phyloP scores from a whole-genome alignment of 2,888 invertebrate species.

The Ditylenchus weischeri region DNA sequence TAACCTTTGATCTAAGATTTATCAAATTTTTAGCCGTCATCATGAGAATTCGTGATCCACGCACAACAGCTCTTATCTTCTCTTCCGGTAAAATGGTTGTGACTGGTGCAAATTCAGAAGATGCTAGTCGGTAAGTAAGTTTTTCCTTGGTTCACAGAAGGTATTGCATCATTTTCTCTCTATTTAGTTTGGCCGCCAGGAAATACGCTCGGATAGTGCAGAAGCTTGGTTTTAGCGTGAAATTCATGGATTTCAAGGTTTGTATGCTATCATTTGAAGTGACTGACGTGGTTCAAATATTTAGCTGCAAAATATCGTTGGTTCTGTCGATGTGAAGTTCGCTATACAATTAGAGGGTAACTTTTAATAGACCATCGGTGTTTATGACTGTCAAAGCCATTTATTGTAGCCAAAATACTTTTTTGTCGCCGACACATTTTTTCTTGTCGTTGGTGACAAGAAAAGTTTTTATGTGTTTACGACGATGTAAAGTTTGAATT shows the following conservation, averaged over 20 bases:
- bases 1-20: no score
- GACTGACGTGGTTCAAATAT: constrained; percentile 60
- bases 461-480: no score
- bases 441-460: no score
- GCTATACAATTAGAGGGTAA: constrained; percentile 72
- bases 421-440: no score
- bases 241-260: constrained; percentile 59
- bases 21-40: constrained; percentile 73
- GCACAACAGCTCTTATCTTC: constrained; percentile 77
- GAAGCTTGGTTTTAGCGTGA: constrained; percentile 70
- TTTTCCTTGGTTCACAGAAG: constrained; percentile 3
- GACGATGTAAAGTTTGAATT: no score
- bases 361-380: no score
- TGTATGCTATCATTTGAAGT: not conserved
- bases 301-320: constrained; percentile 80
- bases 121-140: constrained; percentile 64
- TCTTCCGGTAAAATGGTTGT: constrained; percentile 59
- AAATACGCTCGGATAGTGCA: constrained; percentile 78
- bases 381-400: no score
- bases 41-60: constrained; percentile 80
- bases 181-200: constrained; percentile 66
- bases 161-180: not conserved
- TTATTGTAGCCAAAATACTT: no score
- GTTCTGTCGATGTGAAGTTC: constrained; percentile 80
- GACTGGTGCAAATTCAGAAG: constrained; percentile 79